These are phyloP conservation scores for mouse (Mus musculus) DNA, from an alignment of 2,113 vertebrate species.

Conservation along the genomic window DNA sequence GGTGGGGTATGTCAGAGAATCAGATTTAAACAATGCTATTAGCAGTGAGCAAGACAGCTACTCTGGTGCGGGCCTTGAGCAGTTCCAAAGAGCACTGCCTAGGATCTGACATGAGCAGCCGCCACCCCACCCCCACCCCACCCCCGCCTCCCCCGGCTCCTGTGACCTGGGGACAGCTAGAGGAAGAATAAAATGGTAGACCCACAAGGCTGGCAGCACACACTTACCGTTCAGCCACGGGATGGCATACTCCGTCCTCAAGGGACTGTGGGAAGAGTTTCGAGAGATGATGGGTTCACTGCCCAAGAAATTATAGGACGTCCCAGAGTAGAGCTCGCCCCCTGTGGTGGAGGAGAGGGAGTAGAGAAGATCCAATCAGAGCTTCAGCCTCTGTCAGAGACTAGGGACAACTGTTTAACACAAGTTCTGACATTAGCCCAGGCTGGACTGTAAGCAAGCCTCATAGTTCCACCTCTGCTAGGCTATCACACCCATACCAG, in stretches of 20 bases:
- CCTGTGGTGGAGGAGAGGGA: constrained; percentile 86
- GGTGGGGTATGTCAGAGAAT: not conserved
- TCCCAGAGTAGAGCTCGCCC: constrained; percentile 97
- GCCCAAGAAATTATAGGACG: constrained; percentile 96
- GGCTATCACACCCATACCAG: not conserved
- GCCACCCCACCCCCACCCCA: too few relatives aligned
- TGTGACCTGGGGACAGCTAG: not conserved
- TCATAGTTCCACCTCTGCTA: not conserved
- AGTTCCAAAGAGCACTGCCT: too few relatives aligned
- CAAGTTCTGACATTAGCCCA: not conserved
- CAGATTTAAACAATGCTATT: not conserved
- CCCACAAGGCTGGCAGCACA: accelerated
- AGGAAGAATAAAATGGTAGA: not conserved
- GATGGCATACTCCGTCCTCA: constrained; percentile 96
- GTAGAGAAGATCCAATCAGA: not conserved
- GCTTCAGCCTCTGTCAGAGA: not conserved
- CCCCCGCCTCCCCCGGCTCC: not conserved
- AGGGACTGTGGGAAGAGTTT: constrained; percentile 91
- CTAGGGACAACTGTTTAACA: not conserved
- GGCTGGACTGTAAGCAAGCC: not conserved
- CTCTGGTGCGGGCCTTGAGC: accelerated
- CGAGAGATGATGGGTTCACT: constrained; percentile 97
- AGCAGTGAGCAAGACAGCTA: not conserved
- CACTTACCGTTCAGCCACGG: constrained; percentile 96
- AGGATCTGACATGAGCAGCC: accelerated